Conservation (phyloP, 2,797 vertebrate species). For the Scarus forsteni region DNA sequence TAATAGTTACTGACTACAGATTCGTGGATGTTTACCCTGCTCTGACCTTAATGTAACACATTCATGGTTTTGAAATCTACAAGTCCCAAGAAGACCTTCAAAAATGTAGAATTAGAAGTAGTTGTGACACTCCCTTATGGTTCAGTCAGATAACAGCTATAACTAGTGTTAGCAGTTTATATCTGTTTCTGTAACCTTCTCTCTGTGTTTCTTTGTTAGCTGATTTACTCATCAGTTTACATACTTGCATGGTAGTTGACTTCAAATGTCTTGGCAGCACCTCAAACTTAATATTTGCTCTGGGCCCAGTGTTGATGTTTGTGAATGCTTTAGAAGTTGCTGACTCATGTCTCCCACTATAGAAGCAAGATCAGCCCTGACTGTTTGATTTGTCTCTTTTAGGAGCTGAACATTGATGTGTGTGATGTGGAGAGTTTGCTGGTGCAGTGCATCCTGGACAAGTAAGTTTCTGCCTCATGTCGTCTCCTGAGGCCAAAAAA, state of each 20-base stretch:
- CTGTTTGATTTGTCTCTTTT: slow-evolving; percentile 40
- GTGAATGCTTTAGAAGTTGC: background rate
- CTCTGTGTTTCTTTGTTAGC: background rate
- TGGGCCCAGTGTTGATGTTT: background rate
- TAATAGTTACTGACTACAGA: too few species aligned
- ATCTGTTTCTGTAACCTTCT: background rate
- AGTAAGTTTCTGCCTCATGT: slow-evolving; percentile 86
- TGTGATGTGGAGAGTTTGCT: slow-evolving; percentile 99
- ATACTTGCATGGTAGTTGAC: background rate
- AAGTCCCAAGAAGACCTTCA: background rate
- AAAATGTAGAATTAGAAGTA: background rate
- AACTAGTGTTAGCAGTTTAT: background rate
- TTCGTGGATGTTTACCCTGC: too few species aligned
- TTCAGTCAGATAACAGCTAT: background rate
- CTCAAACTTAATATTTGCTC: background rate
- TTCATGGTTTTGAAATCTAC: too few species aligned
- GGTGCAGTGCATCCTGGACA: slow-evolving; percentile 99
- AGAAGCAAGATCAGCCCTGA: background rate
- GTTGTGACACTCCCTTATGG: background rate
- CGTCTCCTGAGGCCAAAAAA: slow-evolving; percentile 1
- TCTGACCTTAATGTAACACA: too few species aligned
- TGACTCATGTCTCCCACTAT: background rate
- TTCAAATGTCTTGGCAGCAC: background rate
- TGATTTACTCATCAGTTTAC: background rate
- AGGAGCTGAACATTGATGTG: slow-evolving; percentile 99